phyloP scores from a whole-genome alignment of 2,797 vertebrate species.

The Threskiornis aethiopicus region DNA sequence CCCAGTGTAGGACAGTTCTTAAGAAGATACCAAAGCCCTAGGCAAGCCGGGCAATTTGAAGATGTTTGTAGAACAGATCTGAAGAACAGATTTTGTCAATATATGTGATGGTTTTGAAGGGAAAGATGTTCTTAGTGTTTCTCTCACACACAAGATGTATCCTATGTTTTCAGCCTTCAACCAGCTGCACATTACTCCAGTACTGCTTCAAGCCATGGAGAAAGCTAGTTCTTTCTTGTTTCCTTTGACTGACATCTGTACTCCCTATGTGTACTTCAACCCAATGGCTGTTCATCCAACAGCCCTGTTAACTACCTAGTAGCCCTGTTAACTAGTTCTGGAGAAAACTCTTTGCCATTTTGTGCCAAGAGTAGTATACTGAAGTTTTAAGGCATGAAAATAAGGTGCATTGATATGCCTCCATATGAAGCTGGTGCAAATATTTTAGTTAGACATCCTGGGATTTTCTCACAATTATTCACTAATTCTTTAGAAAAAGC shows the following conservation, averaged over 20 bases:
- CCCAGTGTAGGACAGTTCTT: not conserved
- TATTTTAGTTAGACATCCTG: not conserved
- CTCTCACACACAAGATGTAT: not conserved
- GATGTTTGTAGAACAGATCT: not conserved
- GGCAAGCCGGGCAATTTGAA: not conserved
- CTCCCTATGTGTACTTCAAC: not conserved
- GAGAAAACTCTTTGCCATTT: not conserved
- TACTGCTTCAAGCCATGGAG: not conserved
- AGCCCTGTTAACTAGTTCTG: not conserved
- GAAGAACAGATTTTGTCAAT: not conserved
- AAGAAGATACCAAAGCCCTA: not conserved
- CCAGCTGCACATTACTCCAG: not conserved
- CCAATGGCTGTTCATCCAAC: not conserved
- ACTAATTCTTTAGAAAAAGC: not conserved
- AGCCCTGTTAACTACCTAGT: not conserved
- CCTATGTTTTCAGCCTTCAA: not conserved
- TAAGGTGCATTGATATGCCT: not conserved
- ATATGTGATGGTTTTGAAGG: not conserved
- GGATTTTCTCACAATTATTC: not conserved
- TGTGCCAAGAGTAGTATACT: not conserved
- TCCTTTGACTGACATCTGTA: not conserved
- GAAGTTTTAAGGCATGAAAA: not conserved
- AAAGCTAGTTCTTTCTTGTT: not conserved
- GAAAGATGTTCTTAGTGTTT: not conserved
- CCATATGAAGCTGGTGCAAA: not conserved